Conservation (phyloP, 1,140 invertebrate species). For the Metaphire vulgaris region DNA sequence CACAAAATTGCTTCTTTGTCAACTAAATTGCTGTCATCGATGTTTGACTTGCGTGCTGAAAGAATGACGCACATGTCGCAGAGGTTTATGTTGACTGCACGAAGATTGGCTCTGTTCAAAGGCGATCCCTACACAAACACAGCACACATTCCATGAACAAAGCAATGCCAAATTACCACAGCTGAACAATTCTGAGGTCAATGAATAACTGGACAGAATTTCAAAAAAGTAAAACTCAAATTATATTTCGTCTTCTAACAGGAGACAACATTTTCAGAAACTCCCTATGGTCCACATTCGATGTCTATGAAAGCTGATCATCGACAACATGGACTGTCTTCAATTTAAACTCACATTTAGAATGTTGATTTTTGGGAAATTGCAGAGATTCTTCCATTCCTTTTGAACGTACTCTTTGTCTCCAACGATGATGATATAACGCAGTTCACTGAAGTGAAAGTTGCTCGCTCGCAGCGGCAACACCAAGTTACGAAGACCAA, state of each 20-base stretch:
- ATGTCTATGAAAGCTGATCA: no score
- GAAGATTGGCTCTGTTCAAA: constrained; percentile 86
- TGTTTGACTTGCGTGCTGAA: constrained; percentile 78
- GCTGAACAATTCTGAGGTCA: no score
- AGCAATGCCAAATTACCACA: constrained; percentile 86
- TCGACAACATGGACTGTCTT: no score
- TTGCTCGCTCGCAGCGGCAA: no score
- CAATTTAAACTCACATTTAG: constrained; percentile 75
- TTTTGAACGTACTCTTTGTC: constrained; percentile 92
- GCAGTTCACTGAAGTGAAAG: no score
- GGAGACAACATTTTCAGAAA: no score
- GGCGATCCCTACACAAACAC: constrained; percentile 72
- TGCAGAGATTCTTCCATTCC: constrained; percentile 99
- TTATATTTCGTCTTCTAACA: no score
- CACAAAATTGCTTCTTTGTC: constrained; percentile 98
- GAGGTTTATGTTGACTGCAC: constrained; percentile 94
- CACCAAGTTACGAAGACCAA: no score
- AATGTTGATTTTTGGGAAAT: constrained; percentile 98
- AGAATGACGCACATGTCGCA: constrained; percentile 96
- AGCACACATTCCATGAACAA: background rate
- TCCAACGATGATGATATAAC: constrained; percentile 98
- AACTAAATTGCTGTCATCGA: constrained; percentile 58
- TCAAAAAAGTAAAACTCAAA: no score
- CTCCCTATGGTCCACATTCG: no score
- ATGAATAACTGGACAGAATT: no score